Evolutionary conservation across 2,797 vertebrate species (phyloP), one percentile per base, ranked within the genome.

Genomic region (Molossus molossus): DNA sequence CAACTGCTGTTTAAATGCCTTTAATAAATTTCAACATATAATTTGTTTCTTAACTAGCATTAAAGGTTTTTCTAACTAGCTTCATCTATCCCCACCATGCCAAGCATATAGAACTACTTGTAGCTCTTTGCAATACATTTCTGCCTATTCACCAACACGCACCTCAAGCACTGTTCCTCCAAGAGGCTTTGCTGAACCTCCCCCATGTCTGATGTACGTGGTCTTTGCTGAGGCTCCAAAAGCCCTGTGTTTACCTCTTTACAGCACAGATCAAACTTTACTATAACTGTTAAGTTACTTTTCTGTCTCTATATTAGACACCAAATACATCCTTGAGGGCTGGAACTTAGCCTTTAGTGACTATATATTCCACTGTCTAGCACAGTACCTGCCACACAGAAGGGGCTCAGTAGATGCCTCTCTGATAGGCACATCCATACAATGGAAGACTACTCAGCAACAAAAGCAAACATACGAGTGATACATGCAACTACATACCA

Each of bases 111-210:
- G 45, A 95, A 40, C 50, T 40, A 62, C 73, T 64, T 58, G 12
- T 64, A 83, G 13, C 21, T 85, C 57, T 93, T 93, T 84, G 27
- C 70, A 90, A 88, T 55, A 76, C 53, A 85, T 94, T 83, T 77
- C 25, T 88, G 21, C 9, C 45, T 82, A 45, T 48, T 29, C 18
- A 62, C 27, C 58, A 84, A 95, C 91, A 73, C 3, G 33, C 2
- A 53, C 14, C 18, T 73, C 50, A 70, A 83, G 21, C 3, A 62
- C 67, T 70, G 4, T 85, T 81, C 29, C 40, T 84, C 50, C 9
- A 75, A 45, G 50, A 92, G 79, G 62, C 72, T 84, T 93, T 93
- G 25, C 25, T 77, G 40, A 92, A 29, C 60, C 21, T 83, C 17
- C 29, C 45, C 21, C 9, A 58, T 37, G 21, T 53, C 53, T 91